phyloP scores from a whole-genome alignment of 2,797 vertebrate species.

The Cephalopachus bancanus region DNA sequence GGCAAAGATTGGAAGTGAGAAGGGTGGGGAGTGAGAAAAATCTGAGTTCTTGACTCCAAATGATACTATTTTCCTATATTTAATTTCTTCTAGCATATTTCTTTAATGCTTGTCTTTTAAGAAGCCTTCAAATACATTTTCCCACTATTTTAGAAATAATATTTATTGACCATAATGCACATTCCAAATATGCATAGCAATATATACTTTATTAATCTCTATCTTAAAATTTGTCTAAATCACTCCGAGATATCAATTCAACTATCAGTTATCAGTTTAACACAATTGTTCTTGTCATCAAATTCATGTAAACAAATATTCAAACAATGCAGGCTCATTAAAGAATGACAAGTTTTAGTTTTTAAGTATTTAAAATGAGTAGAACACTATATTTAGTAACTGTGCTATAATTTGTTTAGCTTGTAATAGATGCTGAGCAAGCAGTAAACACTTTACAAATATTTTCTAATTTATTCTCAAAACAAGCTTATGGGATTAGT shows the following conservation, averaged over 20 bases:
- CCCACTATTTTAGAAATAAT: neutral
- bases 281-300: neutral
- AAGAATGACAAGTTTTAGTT: neutral
- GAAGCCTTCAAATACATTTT: neutral
- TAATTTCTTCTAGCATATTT: no score
- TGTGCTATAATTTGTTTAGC: neutral
- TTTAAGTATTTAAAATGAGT: neutral
- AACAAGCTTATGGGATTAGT: neutral
- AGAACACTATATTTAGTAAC: neutral
- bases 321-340: neutral
- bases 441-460: neutral
- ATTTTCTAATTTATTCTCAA: conserved; percentile 17
- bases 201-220: neutral
- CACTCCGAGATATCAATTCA: neutral
- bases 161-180: neutral
- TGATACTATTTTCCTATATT: no score
- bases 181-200: neutral
- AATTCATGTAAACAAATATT: neutral
- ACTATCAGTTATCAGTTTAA: neutral
- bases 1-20: neutral
- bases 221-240: neutral
- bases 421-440: neutral
- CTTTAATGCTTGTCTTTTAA: no score
- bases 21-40: neutral
- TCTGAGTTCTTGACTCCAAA: no score